phyloP scores from a whole-genome alignment of 2,113 vertebrate species.

The Larimichthys polyactis region DNA sequence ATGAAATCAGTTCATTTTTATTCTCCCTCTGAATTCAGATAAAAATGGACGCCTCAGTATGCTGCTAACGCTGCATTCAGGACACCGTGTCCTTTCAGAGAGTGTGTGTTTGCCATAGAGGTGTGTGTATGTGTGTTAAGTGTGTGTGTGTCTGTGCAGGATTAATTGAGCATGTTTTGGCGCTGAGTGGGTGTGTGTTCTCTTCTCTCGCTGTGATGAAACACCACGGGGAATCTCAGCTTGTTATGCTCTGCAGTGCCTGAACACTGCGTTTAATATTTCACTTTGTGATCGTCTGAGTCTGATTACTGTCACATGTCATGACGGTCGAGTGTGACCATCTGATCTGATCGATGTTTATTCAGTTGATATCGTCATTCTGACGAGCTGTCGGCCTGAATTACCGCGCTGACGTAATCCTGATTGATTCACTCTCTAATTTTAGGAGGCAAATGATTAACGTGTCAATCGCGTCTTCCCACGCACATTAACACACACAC shows the following conservation, averaged over 20 bases:
- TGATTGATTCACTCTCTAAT: constrained; percentile 10
- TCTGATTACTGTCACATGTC: too few relatives aligned
- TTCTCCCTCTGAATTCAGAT: constrained; percentile 27
- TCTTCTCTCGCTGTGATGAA: constrained; percentile 36
- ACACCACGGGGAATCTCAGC: constrained; percentile 23
- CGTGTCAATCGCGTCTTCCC: constrained; percentile 6
- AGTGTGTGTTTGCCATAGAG: background rate
- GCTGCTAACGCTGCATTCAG: constrained; percentile 4
- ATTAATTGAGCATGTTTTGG: constrained; percentile 38
- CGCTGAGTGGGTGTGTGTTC: constrained; percentile 26
- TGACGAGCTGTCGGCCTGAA: background rate
- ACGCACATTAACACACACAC: background rate
- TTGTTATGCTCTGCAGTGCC: background rate
- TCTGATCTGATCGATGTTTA: background rate
- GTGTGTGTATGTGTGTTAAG: background rate
- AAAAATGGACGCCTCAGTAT: constrained; percentile 2
- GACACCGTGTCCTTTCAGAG: constrained; percentile 28
- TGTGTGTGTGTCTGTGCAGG: constrained; percentile 27
- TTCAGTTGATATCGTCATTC: background rate
- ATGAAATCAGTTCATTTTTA: background rate
- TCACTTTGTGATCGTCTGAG: too few relatives aligned
- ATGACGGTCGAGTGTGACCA: too few relatives aligned
- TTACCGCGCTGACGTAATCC: background rate
- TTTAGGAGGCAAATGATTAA: constrained; percentile 23
- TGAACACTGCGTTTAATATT: background rate